These are phyloP conservation scores for Trichonephila clavata DNA, from an alignment of 1,140 invertebrate species.

Conservation along the genomic window DNA sequence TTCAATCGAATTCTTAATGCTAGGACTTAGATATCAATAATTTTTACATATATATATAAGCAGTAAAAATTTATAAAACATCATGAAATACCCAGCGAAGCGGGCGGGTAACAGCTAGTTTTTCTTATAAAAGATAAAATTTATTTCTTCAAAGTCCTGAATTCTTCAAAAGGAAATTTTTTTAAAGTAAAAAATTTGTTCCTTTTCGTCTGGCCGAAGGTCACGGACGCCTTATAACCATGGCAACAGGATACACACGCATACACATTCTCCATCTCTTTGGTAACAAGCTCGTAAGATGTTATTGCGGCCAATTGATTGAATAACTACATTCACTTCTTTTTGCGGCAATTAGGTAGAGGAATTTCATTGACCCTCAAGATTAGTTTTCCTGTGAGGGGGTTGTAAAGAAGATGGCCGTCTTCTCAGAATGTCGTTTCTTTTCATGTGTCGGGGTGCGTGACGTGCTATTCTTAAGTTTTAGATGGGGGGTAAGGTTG, in stretches of 20 bases:
- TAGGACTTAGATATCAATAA: too few species aligned
- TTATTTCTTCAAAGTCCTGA: neutral
- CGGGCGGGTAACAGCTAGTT: too few species aligned
- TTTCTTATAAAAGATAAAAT: too few species aligned
- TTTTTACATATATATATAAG: too few species aligned
- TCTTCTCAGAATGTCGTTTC: neutral
- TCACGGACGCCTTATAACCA: slow-evolving; percentile 5
- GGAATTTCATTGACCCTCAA: slow-evolving; percentile 6
- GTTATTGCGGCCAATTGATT: neutral
- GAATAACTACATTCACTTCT: slow-evolving; percentile 13
- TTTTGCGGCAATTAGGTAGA: neutral
- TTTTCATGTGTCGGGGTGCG: neutral
- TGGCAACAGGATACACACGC: neutral
- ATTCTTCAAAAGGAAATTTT: neutral
- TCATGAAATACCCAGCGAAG: too few species aligned
- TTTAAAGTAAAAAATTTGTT: neutral
- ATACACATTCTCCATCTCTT: neutral
- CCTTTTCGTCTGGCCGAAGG: neutral
- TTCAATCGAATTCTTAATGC: too few species aligned
- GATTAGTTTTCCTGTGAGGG: neutral
- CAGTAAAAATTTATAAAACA: too few species aligned
- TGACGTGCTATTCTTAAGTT: too few species aligned
- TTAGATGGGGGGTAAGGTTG: too few species aligned
- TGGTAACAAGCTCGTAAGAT: slow-evolving; percentile 18
- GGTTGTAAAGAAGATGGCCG: neutral